These are phyloP conservation scores for Zaprionus taronus DNA, from an alignment of 1,140 invertebrate genomes.

Conservation along the genomic window DNA sequence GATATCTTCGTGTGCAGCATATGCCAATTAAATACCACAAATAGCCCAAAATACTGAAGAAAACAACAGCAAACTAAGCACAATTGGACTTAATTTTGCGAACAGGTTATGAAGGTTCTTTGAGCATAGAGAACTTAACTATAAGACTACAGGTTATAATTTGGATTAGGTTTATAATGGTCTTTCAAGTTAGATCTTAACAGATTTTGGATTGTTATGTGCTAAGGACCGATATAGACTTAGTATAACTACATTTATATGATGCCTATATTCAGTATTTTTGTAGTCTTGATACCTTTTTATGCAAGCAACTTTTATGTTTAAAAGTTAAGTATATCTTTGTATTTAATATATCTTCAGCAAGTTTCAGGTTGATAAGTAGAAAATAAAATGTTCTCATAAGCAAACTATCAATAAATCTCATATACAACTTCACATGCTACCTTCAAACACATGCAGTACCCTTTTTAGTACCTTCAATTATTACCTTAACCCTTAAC, in stretches of 20 bases:
- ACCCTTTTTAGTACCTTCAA: background rate
- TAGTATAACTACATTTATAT: too few relatives aligned
- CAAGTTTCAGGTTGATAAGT: background rate
- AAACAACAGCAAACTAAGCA: background rate
- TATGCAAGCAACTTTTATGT: background rate
- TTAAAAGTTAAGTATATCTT: background rate
- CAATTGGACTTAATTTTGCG: background rate
- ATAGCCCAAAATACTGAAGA: background rate
- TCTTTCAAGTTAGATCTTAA: background rate
- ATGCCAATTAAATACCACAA: conserved; percentile 60
- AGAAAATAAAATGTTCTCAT: too few relatives aligned
- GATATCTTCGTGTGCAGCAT: conserved; percentile 70
- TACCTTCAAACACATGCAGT: background rate
- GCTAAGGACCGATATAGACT: too few relatives aligned
- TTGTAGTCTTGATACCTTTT: background rate
- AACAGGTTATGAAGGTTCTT: background rate
- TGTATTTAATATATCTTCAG: background rate
- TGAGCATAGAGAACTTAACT: background rate
- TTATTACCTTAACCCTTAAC: background rate
- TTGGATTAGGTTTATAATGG: fast-evolving
- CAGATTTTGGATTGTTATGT: too few relatives aligned
- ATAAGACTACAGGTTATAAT: too few relatives aligned
- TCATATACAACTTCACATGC: background rate
- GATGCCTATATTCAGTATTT: background rate
- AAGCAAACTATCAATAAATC: background rate